Conservation (phyloP, 2,888 invertebrate genomes). For the Andrena bucephala region DNA sequence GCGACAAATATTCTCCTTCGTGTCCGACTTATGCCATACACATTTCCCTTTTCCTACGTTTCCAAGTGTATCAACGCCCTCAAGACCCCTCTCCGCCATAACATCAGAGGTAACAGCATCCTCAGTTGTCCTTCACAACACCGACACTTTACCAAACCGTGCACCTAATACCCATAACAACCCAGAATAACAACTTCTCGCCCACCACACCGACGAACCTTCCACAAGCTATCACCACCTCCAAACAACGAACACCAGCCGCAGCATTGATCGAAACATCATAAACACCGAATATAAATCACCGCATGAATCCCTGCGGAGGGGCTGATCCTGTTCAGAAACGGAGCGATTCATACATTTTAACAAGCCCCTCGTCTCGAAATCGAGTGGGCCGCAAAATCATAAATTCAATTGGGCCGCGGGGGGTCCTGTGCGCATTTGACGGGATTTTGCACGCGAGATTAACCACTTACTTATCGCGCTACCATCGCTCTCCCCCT, state of each 20-base stretch:
- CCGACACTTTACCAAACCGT: no score
- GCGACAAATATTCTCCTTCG: no score
- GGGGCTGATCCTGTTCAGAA: not conserved
- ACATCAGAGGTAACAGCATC: no score
- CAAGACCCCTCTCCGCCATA: no score
- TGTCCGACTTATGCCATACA: no score
- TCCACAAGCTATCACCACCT: not conserved
- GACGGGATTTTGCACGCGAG: slow-evolving; percentile 43
- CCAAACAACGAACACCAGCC: not conserved
- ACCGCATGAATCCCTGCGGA: not conserved
- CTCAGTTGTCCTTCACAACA: no score
- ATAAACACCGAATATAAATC: slow-evolving; percentile 28
- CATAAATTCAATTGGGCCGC: slow-evolving; percentile 32
- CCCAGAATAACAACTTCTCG: not conserved
- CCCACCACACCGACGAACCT: not conserved
- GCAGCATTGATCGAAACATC: not conserved
- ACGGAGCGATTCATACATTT: slow-evolving; percentile 27
- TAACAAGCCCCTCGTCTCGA: slow-evolving; percentile 8
- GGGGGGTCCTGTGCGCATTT: slow-evolving; percentile 24
- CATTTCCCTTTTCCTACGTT: no score
- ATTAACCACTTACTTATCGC: slow-evolving; percentile 36
- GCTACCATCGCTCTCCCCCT: slow-evolving; percentile 8
- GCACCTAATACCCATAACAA: no score
- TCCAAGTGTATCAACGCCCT: no score
- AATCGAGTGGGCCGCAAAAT: not conserved